Base-by-base conservation (phyloP, 2,888 invertebrate genomes). In the Trissonchulus latispiculum region DNA sequence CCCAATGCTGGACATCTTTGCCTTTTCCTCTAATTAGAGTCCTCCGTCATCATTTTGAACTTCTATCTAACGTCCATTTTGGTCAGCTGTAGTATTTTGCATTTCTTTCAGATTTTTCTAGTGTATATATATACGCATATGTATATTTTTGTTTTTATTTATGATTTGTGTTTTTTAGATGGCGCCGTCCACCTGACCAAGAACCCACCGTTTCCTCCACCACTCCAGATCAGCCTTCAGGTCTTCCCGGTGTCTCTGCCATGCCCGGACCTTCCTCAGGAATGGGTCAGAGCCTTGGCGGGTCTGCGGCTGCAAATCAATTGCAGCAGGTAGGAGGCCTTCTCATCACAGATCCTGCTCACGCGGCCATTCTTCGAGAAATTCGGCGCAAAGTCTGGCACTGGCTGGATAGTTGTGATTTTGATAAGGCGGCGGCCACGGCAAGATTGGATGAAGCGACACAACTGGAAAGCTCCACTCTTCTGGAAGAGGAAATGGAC, bases 171-270 rank as follows among this genome's bases (percentile, higher is more conserved):
- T 59, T 18, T 18, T 59, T 59, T n/a, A 59, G 59, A 18, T 59
- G 18, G 18, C 18, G 18, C 59, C 18, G 59, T n/a, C 32, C 33
- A 3, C 69, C 69, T 33, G 69, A 68, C 33, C 69, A 68, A 33
- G 69, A 68, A 33, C 69, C 69, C n/a, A 35, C 36, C 36, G 69
- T 68, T 23, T 68, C 69, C 35, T 68, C 69, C 15, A 68, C 69
- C n/a, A 68, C 69, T n/a, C 69, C 69, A 2, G 69, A 68, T 36
- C 69, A 68, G 31, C 66, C 66, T n/a, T 29, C 66, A n/a, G 28
- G 8, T 32, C 18, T 28, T 8, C 8, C 66, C 66, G 66, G 31
- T 32, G n/a, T n/a, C n/a, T n/a, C n/a, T n/a, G n/a, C n/a, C n/a
- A n/a, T n/a, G n/a, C n/a, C n/a, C n/a, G 66, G 66, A 8, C n/a